Base-by-base conservation (phyloP, 1,140 invertebrate species). In the Mylabris phalerata region DNA sequence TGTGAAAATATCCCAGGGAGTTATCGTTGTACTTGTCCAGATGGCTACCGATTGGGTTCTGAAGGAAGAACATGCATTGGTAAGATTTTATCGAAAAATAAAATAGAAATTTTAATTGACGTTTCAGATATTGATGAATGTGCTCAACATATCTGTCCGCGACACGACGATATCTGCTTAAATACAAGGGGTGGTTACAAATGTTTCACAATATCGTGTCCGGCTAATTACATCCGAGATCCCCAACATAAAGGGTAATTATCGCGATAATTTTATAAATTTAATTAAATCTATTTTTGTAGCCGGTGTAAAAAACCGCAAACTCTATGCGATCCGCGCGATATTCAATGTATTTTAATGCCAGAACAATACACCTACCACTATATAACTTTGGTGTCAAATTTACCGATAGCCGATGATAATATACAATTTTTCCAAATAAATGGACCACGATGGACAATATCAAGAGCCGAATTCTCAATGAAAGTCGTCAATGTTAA, bases 1-100 rank as follows among this genome's bases (percentile, higher is more conserved):
- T 96, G 93, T 72, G 79, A 89, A 5, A 98, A 98, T 71, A 84
- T 84, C 1, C 85, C 86, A 0, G 95, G 95, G 3, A 91, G 88
- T 42, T 98, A 90, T 72, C 77, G 78, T 44, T 98, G 95, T 74
- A 75, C 79, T 9, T 98, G 95, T 76, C 94, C 94, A 0, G 73
- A 81, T 3, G 94, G 94, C 0, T 98, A 95, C 72, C 80, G 77
- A 19, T 75, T 93, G 3, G 80, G 81, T 0, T 67, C 75, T 4
- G 89, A 93, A 68, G 78, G 78, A 13, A 77, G 84, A 46, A 85
- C 84, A 19, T 94, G 91, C 65, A 83, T 86, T 73, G 89, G 88
- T 90, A 75, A 75, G 47, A 54, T 48, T 27, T 3, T 55, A 45
- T 24, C 3, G 9, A 40, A n/a, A 38, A 32, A n/a, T n/a, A 38